phyloP scores from a whole-genome alignment of 2,797 vertebrate species.

The Chrysocyon brachyurus region DNA sequence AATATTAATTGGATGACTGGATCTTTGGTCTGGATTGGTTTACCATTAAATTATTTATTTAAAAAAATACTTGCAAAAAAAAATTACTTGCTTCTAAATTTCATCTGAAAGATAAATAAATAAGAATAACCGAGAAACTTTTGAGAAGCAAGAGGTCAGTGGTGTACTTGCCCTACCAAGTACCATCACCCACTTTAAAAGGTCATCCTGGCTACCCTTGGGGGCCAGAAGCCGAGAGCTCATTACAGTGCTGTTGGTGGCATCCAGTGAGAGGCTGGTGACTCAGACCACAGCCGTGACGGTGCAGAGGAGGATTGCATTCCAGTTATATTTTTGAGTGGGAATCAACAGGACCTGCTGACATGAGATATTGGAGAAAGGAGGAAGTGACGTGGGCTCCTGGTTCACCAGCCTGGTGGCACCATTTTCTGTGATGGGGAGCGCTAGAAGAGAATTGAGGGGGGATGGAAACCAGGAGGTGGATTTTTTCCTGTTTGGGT shows the following conservation, averaged over 20 bases:
- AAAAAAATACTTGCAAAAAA: not conserved
- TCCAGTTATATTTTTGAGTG: not conserved
- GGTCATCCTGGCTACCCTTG: too few relatives aligned
- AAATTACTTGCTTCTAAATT: constrained; percentile 5
- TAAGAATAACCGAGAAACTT: not conserved
- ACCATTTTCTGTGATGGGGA: not conserved
- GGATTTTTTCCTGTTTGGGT: not conserved
- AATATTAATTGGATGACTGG: not conserved
- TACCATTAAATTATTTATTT: not conserved
- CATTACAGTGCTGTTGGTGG: not conserved
- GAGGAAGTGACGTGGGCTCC: rapidly evolving
- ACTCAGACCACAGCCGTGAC: not conserved
- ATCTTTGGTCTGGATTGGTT: not conserved
- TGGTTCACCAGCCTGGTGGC: too few relatives aligned
- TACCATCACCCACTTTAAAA: not conserved
- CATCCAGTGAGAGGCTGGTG: not conserved
- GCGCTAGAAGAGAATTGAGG: not conserved
- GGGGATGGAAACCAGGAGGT: not conserved
- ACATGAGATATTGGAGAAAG: rapidly evolving
- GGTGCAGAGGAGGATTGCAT: not conserved
- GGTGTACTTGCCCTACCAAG: not conserved
- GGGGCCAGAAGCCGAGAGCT: not conserved
- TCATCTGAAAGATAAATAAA: constrained; percentile 10
- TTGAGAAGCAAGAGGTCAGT: not conserved
- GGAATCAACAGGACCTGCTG: not conserved